Conservation (phyloP, 2,113 vertebrate genomes). For the Machaerirhynchus nigripectus region DNA sequence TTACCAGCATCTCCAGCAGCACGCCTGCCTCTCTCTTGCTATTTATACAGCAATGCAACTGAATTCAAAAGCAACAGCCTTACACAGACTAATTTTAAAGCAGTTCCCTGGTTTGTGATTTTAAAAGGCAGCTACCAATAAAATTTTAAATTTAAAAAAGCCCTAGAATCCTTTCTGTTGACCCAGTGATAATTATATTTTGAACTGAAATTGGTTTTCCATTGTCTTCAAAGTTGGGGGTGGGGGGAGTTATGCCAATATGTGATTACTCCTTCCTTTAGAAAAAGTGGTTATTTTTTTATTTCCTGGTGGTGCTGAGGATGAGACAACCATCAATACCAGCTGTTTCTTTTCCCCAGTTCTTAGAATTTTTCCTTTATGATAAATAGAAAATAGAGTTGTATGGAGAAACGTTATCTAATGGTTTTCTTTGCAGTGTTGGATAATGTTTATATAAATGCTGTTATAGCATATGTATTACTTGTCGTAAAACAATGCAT, state of each 20-base stretch:
- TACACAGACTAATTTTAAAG: constrained; percentile 7
- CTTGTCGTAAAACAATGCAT: background rate
- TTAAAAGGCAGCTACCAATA: background rate
- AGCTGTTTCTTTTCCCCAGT: background rate
- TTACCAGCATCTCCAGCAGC: constrained; percentile 10
- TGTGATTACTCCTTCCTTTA: background rate
- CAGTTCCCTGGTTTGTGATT: background rate
- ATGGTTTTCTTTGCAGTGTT: background rate
- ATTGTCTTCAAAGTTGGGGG: background rate
- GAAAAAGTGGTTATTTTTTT: background rate
- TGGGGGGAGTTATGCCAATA: background rate
- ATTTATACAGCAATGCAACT: background rate
- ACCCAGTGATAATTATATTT: background rate
- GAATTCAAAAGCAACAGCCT: constrained; percentile 6
- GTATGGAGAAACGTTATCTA: background rate
- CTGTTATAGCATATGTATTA: background rate
- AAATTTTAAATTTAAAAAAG: background rate
- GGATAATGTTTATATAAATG: background rate
- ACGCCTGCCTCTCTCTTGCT: background rate
- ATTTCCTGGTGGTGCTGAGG: background rate
- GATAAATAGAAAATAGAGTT: background rate
- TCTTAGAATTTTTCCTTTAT: background rate
- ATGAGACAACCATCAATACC: background rate
- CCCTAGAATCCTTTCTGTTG: background rate
- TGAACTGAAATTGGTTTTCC: background rate